These are phyloP conservation scores for Polypterus senegalus DNA, from an alignment of 2,113 vertebrate species.

Conservation along the genomic window DNA sequence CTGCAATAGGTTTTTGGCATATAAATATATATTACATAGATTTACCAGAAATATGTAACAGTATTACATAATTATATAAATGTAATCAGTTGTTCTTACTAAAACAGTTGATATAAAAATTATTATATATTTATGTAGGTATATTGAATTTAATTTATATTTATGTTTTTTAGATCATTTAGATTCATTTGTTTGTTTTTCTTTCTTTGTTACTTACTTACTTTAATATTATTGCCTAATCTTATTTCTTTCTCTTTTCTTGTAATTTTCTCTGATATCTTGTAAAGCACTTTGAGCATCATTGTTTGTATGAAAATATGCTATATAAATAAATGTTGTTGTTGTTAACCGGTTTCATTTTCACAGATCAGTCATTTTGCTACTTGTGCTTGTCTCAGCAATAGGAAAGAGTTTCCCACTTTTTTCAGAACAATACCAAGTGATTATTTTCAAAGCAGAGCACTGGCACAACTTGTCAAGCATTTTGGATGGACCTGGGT, in stretches of 20 bases:
- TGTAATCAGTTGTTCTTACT: too few relatives aligned
- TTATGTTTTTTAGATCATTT: background rate
- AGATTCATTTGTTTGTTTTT: background rate
- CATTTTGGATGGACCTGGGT: conserved; percentile 6
- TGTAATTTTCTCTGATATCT: too few relatives aligned
- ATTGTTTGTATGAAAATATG: background rate
- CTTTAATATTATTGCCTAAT: background rate
- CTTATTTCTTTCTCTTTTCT: too few relatives aligned
- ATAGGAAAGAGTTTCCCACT: conserved; percentile 4
- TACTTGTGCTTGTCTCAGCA: background rate
- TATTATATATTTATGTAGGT: too few relatives aligned
- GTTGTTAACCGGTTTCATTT: too few relatives aligned
- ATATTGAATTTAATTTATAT: too few relatives aligned
- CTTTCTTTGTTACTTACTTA: background rate
- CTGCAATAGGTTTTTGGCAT: too few relatives aligned
- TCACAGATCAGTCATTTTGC: background rate
- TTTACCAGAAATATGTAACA: too few relatives aligned
- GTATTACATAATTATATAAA: too few relatives aligned
- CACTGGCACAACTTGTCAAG: conserved; percentile 1
- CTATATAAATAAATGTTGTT: too few relatives aligned
- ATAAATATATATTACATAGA: too few relatives aligned
- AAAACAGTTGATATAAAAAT: too few relatives aligned
- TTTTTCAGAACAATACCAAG: conserved; percentile 1
- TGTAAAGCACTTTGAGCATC: background rate
- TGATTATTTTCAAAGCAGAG: background rate